Percentiles rank a stretch among this genome's conserved stretches.
phyloP scores from a whole-genome alignment of 2,888 invertebrate genomes.

The Tipula helvola region DNA sequence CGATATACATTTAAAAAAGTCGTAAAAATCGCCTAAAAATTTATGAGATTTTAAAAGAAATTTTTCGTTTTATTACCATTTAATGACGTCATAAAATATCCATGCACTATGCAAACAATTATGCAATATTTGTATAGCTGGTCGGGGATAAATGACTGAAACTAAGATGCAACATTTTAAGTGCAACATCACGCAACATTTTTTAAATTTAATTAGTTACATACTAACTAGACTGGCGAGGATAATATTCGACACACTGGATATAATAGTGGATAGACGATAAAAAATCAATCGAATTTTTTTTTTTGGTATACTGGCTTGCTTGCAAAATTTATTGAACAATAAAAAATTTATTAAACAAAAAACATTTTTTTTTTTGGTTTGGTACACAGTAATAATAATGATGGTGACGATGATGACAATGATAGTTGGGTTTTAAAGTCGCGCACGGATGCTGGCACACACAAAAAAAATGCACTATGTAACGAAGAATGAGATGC shows the following conservation, averaged over 20 bases:
- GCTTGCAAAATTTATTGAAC: not conserved
- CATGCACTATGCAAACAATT: not conserved
- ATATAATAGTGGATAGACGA: not conserved
- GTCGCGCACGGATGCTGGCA: not conserved
- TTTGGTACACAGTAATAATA: not conserved
- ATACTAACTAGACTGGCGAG: not conserved
- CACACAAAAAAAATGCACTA: not conserved
- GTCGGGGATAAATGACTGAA: not conserved
- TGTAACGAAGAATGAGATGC: not conserved
- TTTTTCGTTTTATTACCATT: not conserved
- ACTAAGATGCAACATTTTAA: not conserved
- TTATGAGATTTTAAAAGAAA: slow-evolving; percentile 6
- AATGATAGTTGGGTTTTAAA: slow-evolving; percentile 4
- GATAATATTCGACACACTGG: not conserved
- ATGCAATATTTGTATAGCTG: not conserved
- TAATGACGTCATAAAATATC: not conserved
- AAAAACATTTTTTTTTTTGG: not conserved
- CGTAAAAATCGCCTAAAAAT: slow-evolving; percentile 9
- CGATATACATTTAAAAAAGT: not conserved
- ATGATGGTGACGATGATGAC: not conserved
- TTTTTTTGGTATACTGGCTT: not conserved
- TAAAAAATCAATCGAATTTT: not conserved
- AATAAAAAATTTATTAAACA: not conserved
- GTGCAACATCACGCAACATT: not conserved
- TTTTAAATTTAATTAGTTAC: not conserved